Evolutionary conservation across 1,140 invertebrate genomes (phyloP), one percentile per base, ranked within the genome.

Genomic region (Venustaconcha ellipsiformis): DNA sequence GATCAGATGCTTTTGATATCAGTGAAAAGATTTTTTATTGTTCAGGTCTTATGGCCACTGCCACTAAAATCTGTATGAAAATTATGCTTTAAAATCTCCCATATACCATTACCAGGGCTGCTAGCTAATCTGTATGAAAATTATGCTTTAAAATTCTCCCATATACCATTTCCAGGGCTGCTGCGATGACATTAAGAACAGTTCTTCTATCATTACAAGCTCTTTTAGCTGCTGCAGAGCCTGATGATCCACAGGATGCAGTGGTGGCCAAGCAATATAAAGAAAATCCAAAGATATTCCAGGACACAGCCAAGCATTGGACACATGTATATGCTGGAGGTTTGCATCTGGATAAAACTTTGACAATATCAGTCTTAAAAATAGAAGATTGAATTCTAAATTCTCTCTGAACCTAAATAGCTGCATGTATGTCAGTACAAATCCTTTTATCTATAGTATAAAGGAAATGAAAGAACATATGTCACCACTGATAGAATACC

Each of bases 251-350:
- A 20, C 96, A 91, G 72, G 90, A 91, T 84, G 90, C 90, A 60
- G 97, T 99, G n/a, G 98, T 99, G 18, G 98, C 98, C 59, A 95
- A 94, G 89, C 98, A 99, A 89, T 99, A 94, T 89, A 97, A 97
- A 92, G 95, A 97, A 83, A 94, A 96, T 87, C 92, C 92, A 67
- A 93, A 94, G 80, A 93, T 98, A 88, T 99, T 98, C 90, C 91
- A 92, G 77, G 91, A 94, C 86, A 99, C 97, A 68, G 98, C 98
- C 59, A 93, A 92, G 86, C 96, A 97, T 91, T 99, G 99, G 99
- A 96, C 97, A 76, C 94, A 94, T 87, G 92, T 94, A 20, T 99
- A 99, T 92, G 99, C 98, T 55, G 94, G 85, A 79, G 89, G 89
- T 90, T 70, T 37, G 68, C 30, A 37, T 74, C 18, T 59, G 62